A percentile compares a stretch with the other conserved stretches of the same genome.
Conservation (phyloP, 2,888 invertebrate genomes). For the Strigamia crassipes region DNA sequence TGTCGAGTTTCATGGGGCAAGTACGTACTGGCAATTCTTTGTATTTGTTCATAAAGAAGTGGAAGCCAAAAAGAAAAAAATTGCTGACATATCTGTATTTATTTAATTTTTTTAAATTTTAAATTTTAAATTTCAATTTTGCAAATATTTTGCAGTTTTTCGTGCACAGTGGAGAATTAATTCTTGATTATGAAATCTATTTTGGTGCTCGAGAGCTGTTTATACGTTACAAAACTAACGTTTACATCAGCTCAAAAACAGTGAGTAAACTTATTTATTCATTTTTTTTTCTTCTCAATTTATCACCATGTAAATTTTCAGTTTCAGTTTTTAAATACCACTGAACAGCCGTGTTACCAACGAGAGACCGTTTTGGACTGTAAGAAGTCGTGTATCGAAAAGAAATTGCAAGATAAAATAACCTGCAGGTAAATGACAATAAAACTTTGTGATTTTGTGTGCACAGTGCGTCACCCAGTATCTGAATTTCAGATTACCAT, state of each 20-base stretch:
- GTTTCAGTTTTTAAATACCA: conserved; percentile 20
- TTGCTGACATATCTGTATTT: neutral
- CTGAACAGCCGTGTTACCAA: neutral
- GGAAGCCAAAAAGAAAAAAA: neutral
- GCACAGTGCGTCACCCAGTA: too few species aligned
- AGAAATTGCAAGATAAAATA: neutral
- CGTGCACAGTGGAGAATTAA: neutral
- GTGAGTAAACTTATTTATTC: neutral
- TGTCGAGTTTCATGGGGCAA: conserved; percentile 18
- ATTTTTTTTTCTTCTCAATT: too few species aligned
- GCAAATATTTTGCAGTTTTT: neutral
- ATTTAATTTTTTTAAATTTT: neutral
- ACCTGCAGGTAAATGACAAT: neutral
- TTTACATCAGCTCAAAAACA: neutral
- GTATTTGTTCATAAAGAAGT: neutral
- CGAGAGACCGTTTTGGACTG: neutral
- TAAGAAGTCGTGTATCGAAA: neutral
- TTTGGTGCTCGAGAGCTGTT: neutral
- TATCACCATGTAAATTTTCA: neutral
- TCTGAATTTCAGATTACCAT: neutral
- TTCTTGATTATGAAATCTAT: neutral
- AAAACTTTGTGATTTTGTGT: too few species aligned
- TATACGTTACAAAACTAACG: neutral
- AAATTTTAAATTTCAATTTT: neutral
- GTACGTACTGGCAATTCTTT: neutral